phyloP scores from a whole-genome alignment of 1,140 invertebrate genomes.

The Drosophila oshimai region DNA sequence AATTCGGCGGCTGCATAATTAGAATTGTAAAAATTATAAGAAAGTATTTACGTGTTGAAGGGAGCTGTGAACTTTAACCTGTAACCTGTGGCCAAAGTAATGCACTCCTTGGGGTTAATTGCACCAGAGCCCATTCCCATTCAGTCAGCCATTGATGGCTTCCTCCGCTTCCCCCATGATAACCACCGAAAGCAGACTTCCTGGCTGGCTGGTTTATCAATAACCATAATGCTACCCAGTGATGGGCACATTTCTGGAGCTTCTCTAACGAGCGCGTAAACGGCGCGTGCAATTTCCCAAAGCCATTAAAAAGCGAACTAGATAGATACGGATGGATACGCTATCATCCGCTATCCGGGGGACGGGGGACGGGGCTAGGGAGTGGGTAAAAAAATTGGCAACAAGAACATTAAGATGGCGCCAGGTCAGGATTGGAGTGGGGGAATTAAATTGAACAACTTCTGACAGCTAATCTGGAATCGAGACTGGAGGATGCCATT shows the following conservation, averaged over 20 bases:
- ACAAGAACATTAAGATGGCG: conserved; percentile 62
- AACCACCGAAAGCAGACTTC: neutral
- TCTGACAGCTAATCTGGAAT: conserved; percentile 76
- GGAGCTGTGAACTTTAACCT: neutral
- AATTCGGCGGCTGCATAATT: conserved; percentile 75
- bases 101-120: conserved; percentile 35
- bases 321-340: conserved; percentile 27
- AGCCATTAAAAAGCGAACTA: conserved; percentile 68
- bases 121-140: neutral
- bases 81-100: no score
- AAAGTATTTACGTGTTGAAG: conserved; percentile 42
- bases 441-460: conserved; percentile 80
- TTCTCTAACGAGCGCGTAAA: conserved; percentile 74
- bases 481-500: neutral
- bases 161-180: no score
- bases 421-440: neutral
- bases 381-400: conserved; percentile 64
- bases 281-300: conserved; percentile 77
- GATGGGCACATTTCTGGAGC: conserved; percentile 44
- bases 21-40: conserved; percentile 68
- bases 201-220: conserved; percentile 63
- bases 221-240: conserved; percentile 65
- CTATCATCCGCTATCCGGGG: neutral
- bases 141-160: conserved; percentile 19
- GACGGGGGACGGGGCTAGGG: neutral